Base-by-base conservation (phyloP, 1,140 invertebrate genomes). In the Colletes gigas region DNA sequence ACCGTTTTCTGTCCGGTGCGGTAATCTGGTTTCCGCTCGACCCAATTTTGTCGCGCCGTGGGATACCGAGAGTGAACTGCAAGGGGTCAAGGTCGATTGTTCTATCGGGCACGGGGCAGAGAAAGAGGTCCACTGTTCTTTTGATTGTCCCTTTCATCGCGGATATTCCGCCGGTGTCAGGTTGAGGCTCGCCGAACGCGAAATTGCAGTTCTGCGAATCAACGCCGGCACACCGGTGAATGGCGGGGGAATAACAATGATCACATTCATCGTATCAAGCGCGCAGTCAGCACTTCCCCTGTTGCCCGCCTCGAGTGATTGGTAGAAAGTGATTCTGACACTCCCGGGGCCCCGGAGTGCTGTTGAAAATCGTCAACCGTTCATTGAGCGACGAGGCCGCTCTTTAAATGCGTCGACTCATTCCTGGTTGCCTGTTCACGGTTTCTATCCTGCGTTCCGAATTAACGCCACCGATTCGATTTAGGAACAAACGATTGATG, bases 331-430 rank as follows among this genome's bases (percentile, higher is more conserved):
- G 78, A 83, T 81, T 81, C 72, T 81, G 67, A 76, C 80, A 70
- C 57, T 52, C 71, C 63, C 41, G 41, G 62, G 14, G 62, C 39
- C 63, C 44, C 52, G 66, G 39, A 39, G 52, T 62, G 52, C 74
- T 78, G 83, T 82, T 84, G 80, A 84, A 84, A 82, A 84, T 84
- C 80, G 83, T 84, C 65, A 78, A 78, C 80, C 80, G 80, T 73
- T 82, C 78, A 81, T 67, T 73, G 55, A 78, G 63, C 10, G 9
- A 3, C 10, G 21, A 30, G 30, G 60, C 72, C 14, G 60, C 21
- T 52, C 69, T 65, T 74, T 55, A 81, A 81, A 84, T 44, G 17
- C 41, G 80, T 65, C 80, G 80, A 78, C 57, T 84, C 57, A 78
- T 82, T 67, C 78, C n/a, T 19, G 41, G 60, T 47, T 12, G 41